phyloP scores from a whole-genome alignment of 2,113 vertebrate genomes.

The Phodopus roborovskii region DNA sequence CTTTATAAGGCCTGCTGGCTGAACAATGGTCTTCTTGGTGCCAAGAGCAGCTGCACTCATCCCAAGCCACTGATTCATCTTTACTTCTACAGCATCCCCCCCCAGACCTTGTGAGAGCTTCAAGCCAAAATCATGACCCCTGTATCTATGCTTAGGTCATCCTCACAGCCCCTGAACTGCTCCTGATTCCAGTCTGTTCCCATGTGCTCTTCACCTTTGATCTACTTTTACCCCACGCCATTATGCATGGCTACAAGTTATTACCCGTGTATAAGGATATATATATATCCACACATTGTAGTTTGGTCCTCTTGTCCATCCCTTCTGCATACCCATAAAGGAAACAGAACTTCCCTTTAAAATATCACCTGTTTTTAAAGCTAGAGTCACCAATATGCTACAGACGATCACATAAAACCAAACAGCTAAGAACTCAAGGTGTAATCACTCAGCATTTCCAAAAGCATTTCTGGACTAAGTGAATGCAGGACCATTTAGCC shows the following conservation, averaged over 20 bases:
- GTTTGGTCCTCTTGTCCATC: neutral
- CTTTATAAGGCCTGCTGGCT: slow-evolving; percentile 5
- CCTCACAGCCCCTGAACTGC: neutral
- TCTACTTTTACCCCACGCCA: neutral
- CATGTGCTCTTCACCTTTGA: neutral
- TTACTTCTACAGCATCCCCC: neutral
- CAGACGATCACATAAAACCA: slow-evolving; percentile 23
- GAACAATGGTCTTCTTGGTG: neutral
- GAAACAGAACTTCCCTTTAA: slow-evolving; percentile 21
- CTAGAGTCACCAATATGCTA: slow-evolving; percentile 5
- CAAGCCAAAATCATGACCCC: neutral
- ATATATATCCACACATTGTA: neutral
- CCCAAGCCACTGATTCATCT: neutral
- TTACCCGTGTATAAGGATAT: neutral
- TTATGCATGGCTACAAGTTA: neutral
- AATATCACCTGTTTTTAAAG: neutral
- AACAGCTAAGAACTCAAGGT: slow-evolving; percentile 14
- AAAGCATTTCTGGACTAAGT: neutral
- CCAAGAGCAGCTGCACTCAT: slow-evolving; percentile 33
- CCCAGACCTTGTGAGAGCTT: neutral
- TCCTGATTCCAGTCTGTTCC: neutral
- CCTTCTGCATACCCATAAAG: neutral
- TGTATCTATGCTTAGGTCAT: neutral
- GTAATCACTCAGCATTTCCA: neutral
- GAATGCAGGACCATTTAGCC: neutral